Conservation (phyloP, 2,797 vertebrate genomes). For the Sorex maritimensis region DNA sequence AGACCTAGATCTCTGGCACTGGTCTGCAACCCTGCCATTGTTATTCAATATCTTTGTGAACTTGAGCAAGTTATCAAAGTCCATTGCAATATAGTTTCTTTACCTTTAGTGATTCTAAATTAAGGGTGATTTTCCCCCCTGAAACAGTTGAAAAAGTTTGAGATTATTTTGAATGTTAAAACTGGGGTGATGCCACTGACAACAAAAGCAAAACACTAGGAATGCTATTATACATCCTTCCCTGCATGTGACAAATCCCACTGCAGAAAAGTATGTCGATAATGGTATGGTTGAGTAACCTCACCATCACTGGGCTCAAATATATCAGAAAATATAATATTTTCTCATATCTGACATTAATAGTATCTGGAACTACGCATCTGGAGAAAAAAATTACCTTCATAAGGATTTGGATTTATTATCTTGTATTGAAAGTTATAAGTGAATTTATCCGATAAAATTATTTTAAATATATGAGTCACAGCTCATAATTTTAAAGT, state of each 20-base stretch:
- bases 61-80: neutral
- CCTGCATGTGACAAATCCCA: neutral
- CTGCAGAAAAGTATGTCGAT: neutral
- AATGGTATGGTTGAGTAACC: neutral
- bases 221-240: neutral
- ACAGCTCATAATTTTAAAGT: constrained; percentile 78
- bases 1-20: neutral
- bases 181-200: neutral
- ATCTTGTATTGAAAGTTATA: constrained; percentile 78
- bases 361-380: constrained; percentile 55
- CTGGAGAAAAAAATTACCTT: constrained; percentile 48
- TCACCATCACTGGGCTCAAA: neutral
- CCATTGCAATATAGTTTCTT: constrained; percentile 1
- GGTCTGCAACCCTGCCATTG: neutral
- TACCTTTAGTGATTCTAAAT: constrained; percentile 17
- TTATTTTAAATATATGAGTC: constrained; percentile 72
- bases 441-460: constrained; percentile 82
- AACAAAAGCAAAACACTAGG: neutral
- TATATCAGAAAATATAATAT: neutral
- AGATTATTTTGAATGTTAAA: neutral
- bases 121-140: neutral
- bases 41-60: constrained; percentile 10
- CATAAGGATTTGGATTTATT: constrained; percentile 77
- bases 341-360: constrained; percentile 50
- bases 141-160: neutral